Evolutionary conservation across 2,888 invertebrate genomes (phyloP).

Genomic region (Seira musarum): DNA sequence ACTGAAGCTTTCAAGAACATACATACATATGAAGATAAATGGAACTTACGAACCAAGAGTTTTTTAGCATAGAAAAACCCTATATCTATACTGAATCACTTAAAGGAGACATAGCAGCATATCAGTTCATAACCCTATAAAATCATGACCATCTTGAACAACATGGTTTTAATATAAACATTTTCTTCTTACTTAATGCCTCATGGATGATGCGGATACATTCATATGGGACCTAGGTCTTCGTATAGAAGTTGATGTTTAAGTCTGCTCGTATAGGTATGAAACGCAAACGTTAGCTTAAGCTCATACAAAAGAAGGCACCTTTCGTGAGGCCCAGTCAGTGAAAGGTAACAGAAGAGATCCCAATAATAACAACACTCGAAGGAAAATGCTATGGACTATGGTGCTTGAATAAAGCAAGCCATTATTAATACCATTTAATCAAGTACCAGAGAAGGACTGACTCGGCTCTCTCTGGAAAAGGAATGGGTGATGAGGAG

Average conservation of each 20-base stretch:
- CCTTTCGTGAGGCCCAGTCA: too few species aligned
- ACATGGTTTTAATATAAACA: not conserved
- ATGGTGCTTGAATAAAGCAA: not conserved
- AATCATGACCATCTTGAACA: not conserved
- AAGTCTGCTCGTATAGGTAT: too few species aligned
- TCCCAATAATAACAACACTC: too few species aligned
- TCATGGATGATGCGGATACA: too few species aligned
- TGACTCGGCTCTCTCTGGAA: not conserved
- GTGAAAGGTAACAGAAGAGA: too few species aligned
- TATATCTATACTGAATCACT: not conserved
- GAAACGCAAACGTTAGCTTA: too few species aligned
- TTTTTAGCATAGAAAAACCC: not conserved
- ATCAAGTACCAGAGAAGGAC: not conserved
- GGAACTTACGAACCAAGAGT: not conserved
- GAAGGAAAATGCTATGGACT: not conserved
- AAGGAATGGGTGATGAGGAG: not conserved
- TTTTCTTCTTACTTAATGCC: not conserved
- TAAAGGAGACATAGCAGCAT: not conserved
- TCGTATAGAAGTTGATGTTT: too few species aligned
- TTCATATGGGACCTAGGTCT: too few species aligned
- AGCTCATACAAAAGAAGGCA: too few species aligned
- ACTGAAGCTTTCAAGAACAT: not conserved
- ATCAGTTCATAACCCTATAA: too few species aligned
- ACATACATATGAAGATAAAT: not conserved
- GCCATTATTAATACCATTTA: not conserved